These are phyloP conservation scores for Zaprionus inermis DNA, from an alignment of 1,140 invertebrate genomes.

Conservation along the genomic window DNA sequence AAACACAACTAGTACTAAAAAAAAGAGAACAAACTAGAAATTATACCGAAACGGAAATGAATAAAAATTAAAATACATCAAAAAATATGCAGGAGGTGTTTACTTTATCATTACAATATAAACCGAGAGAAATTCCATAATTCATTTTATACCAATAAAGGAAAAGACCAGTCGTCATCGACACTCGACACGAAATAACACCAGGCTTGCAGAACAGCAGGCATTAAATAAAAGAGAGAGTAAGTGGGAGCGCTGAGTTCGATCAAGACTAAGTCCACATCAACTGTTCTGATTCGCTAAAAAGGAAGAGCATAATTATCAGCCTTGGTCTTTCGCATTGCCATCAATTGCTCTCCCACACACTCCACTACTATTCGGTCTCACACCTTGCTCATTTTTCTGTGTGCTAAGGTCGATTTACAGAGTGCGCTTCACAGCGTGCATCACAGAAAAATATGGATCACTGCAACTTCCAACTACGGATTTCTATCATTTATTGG, in stretches of 20 bases:
- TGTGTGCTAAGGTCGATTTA: neutral
- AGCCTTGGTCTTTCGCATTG: neutral
- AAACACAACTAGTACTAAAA: constrained; percentile 81
- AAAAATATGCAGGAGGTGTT: constrained; percentile 59
- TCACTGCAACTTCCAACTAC: too few species aligned
- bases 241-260: neutral
- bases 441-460: too few species aligned
- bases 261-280: neutral
- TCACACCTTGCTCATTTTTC: neutral
- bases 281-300: neutral
- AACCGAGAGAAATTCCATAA: too few species aligned
- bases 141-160: too few species aligned
- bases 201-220: neutral
- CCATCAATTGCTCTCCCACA: neutral
- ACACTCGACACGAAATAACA: neutral
- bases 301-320: neutral
- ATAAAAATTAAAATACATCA: constrained; percentile 83
- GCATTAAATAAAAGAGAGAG: too few species aligned
- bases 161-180: too few species aligned
- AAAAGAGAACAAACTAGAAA: constrained; percentile 83
- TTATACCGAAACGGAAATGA: constrained; percentile 84
- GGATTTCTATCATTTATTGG: too few species aligned
- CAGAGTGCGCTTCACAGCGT: too few species aligned
- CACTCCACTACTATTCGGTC: neutral
- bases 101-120: neutral